Evolutionary conservation across 1,140 invertebrate species (phyloP).

Genomic region (Lepidurus arcticus): DNA sequence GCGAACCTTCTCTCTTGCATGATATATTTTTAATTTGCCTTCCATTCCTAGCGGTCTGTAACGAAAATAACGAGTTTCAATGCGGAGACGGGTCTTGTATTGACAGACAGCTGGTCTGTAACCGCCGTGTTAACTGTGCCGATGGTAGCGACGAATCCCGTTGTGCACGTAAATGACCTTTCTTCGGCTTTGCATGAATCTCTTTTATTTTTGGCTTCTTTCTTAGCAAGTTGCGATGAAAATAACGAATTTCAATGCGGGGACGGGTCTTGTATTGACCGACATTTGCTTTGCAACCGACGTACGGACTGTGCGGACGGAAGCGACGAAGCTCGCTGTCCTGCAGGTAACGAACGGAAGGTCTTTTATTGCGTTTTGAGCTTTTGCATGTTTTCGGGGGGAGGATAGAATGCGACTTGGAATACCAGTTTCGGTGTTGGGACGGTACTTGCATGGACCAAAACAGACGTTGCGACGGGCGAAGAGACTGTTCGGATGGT

Average conservation of each 20-base stretch:
- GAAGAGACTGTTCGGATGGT: slow-evolving; percentile 60
- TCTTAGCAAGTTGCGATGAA: not conserved
- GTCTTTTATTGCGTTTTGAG: slow-evolving; percentile 26
- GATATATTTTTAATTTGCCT: not conserved
- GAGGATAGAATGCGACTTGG: not conserved
- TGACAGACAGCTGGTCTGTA: slow-evolving; percentile 37
- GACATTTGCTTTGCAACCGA: slow-evolving; percentile 52
- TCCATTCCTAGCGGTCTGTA: not conserved
- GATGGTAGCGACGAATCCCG: slow-evolving; percentile 40
- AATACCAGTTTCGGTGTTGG: slow-evolving; percentile 27
- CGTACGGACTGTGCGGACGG: slow-evolving; percentile 72
- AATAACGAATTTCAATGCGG: slow-evolving; percentile 26
- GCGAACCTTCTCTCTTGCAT: not conserved
- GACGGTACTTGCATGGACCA: slow-evolving; percentile 56
- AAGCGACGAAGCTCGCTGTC: slow-evolving; percentile 81
- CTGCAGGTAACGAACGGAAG: slow-evolving; percentile 1
- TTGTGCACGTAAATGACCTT: not conserved
- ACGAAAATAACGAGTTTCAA: not conserved
- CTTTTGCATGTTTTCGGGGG: slow-evolving; percentile 24
- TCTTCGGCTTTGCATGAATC: not conserved
- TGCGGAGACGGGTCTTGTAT: slow-evolving; percentile 36
- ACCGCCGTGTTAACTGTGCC: slow-evolving; percentile 38
- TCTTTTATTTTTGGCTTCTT: slow-evolving; percentile 1
- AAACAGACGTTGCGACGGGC: slow-evolving; percentile 58
- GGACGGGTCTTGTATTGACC: slow-evolving; percentile 38